Percentiles rank a stretch among this genome's conserved stretches.
These are phyloP conservation scores for Zootermopsis nevadensis DNA, from an alignment of 2,888 invertebrate genomes.

Conservation along the genomic window DNA sequence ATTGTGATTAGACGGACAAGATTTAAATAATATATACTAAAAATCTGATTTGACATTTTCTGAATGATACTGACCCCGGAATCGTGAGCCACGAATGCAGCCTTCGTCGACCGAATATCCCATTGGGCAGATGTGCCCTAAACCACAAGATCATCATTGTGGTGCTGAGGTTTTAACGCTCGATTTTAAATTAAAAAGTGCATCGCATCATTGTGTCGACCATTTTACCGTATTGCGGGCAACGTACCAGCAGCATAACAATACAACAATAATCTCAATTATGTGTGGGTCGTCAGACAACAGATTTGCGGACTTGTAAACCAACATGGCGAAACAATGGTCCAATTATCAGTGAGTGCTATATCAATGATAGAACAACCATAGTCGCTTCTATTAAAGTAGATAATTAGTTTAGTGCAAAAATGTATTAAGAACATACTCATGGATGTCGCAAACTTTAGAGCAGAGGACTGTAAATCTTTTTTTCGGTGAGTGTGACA, in stretches of 20 bases:
- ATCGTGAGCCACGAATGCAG: too few relatives aligned
- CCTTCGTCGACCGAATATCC: too few relatives aligned
- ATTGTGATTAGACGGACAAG: too few relatives aligned
- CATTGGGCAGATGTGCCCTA: too few relatives aligned
- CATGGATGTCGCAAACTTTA: too few relatives aligned
- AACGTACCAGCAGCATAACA: background rate
- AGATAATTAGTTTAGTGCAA: background rate
- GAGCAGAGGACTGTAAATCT: too few relatives aligned
- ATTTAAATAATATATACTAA: too few relatives aligned
- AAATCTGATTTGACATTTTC: too few relatives aligned
- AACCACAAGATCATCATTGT: too few relatives aligned
- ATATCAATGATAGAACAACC: background rate
- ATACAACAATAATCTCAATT: slow-evolving; percentile 7
- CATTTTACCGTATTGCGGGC: background rate
- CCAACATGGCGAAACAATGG: background rate
- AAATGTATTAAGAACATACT: background rate
- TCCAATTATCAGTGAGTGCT: background rate
- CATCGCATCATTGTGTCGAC: background rate
- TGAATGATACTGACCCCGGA: too few relatives aligned
- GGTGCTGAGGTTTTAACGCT: background rate
- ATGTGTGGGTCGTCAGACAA: background rate
- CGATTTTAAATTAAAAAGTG: background rate
- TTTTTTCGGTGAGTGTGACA: too few relatives aligned
- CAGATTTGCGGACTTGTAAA: background rate
- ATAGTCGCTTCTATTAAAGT: background rate